These are phyloP conservation scores for Hypomesus transpacificus DNA, from an alignment of 2,113 vertebrate species.

Conservation along the genomic window DNA sequence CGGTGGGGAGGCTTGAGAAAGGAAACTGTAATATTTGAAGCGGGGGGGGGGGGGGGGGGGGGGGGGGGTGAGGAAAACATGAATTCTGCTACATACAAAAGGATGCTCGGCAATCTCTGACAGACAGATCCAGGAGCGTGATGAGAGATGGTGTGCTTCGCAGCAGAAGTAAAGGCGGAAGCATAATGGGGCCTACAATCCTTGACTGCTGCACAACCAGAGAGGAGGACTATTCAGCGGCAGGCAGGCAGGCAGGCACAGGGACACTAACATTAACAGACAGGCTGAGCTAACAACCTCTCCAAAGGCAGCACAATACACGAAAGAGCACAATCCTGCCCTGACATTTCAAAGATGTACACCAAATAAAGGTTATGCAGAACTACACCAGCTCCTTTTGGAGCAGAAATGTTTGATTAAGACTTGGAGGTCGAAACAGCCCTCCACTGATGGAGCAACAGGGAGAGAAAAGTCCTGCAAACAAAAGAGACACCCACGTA, in stretches of 20 bases:
- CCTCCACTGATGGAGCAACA: neutral
- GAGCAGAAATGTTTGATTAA: neutral
- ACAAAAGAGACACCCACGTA: neutral
- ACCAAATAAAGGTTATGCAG: neutral
- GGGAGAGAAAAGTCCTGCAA: neutral
- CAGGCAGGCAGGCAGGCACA: neutral
- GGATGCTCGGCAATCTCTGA: neutral
- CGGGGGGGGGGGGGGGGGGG: neutral
- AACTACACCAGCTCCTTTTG: neutral
- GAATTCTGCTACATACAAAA: conserved; percentile 8
- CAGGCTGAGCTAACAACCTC: neutral
- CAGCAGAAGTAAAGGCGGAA: neutral
- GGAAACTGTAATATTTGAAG: neutral
- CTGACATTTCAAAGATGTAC: neutral
- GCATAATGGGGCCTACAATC: neutral
- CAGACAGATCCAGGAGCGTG: neutral
- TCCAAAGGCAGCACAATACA: neutral
- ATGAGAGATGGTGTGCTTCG: neutral
- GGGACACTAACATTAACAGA: neutral
- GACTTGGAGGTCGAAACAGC: neutral
- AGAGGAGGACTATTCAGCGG: neutral
- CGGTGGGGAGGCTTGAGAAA: neutral
- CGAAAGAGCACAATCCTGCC: neutral
- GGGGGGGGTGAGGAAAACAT: neutral
- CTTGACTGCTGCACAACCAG: neutral